These are phyloP conservation scores for Coregonus ussuriensis DNA, from an alignment of 2,797 vertebrate species.

Conservation along the genomic window DNA sequence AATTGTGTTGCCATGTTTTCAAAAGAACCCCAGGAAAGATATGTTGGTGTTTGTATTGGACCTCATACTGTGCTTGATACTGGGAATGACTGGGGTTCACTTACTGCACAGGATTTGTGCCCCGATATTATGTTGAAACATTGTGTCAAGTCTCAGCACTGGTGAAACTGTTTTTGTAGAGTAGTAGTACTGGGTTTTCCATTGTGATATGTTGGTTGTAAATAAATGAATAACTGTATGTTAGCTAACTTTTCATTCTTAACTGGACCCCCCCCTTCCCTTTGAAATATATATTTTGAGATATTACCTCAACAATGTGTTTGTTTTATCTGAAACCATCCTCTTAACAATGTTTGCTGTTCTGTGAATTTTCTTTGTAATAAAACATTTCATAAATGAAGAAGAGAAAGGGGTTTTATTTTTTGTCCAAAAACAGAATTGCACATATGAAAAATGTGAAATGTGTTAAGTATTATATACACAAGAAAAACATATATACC, in stretches of 20 bases:
- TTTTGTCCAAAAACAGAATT: constrained; percentile 16
- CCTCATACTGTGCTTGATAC: constrained; percentile 68
- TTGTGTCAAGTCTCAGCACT: constrained; percentile 82
- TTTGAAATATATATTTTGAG: constrained; percentile 77
- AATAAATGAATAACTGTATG: constrained; percentile 71
- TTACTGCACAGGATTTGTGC: constrained; percentile 55
- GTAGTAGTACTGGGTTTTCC: constrained; percentile 75
- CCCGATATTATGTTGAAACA: constrained; percentile 57
- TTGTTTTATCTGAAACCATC: constrained; percentile 68
- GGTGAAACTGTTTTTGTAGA: constrained; percentile 82
- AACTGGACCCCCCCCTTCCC: constrained; percentile 71
- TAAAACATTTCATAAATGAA: constrained; percentile 78
- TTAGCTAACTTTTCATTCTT: constrained; percentile 75
- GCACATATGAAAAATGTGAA: neutral
- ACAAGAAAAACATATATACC: constrained; percentile 4
- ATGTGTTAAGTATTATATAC: constrained; percentile 4
- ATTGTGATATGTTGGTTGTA: constrained; percentile 78
- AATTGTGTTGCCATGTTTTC: constrained; percentile 59
- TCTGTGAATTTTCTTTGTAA: constrained; percentile 86
- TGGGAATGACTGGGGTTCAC: constrained; percentile 57
- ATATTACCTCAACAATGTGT: constrained; percentile 72
- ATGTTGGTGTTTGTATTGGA: constrained; percentile 60
- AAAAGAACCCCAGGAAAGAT: constrained; percentile 47
- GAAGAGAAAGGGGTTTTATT: constrained; percentile 43
- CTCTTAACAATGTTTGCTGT: constrained; percentile 81